Evolutionary conservation across 2,113 vertebrate species (phyloP), one percentile per base, ranked within the genome.

Genomic region (Naja naja): DNA sequence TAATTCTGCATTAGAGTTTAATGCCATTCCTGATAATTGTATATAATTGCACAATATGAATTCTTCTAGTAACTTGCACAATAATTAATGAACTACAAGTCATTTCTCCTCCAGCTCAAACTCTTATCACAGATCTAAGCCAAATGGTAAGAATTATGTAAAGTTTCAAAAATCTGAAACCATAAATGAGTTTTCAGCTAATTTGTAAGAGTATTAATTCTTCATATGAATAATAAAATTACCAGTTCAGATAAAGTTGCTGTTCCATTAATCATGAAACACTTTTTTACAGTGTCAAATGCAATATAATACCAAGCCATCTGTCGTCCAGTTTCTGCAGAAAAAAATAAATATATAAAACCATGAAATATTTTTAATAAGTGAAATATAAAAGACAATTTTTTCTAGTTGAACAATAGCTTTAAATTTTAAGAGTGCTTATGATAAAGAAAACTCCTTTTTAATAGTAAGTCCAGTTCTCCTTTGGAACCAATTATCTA

Each of bases 251-350:
- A 96, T 93, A 99, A 96, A 53, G 97, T 98, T 96, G 99, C 99
- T 22, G 97, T 98, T 97, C 98, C 99, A 87, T 95, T 96, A 92
- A 99, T 97, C 92, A 94, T 95, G 96, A 95, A 98, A 97, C 99
- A 99, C 89, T 98, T 98, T 95, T 98, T 99, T 97, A 99, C 98
- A 92, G 99, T 99, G 93, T 99, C 98, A 97, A 99, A 99, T 25
- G 99, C 98, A 95, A 99, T 98, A 93, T 98, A 99, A 97, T 98
- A 99, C 94, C 98, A 98, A 0, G 99, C 99, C 99, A 99, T 99
- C 95, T 99, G 96, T 97, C 97, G 98, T 96, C 99, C 99, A 16
- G 97, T 98, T 92, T 99, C 99, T 99, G 96, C 91, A 52, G 92
- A 93, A 94, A 94, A 9, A 92, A 52, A 53, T 91, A 94, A 90